phyloP scores from a whole-genome alignment of 2,797 vertebrate species.

The Phaenicophaeus curvirostris region DNA sequence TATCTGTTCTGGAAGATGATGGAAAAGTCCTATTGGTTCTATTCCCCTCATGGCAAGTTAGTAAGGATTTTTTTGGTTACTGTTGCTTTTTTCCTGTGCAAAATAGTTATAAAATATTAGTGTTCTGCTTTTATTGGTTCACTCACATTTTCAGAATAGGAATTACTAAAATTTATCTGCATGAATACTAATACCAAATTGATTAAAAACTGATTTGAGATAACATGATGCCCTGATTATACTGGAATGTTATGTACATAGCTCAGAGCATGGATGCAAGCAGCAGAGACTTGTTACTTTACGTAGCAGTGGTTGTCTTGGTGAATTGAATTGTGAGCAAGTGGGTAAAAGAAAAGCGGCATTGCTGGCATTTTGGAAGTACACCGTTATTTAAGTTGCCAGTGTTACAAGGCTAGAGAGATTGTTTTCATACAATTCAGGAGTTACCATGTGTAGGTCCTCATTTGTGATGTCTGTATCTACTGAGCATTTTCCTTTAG shows the following conservation, averaged over 20 bases:
- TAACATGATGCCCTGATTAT: neutral
- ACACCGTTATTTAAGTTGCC: neutral
- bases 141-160: neutral
- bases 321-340: neutral
- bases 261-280: neutral
- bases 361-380: neutral
- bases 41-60: neutral
- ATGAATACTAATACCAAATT: neutral
- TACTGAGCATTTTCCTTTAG: neutral
- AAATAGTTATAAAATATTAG: neutral
- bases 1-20: slow-evolving; percentile 33
- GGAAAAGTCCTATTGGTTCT: slow-evolving; percentile 67
- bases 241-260: rapidly evolving
- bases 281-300: neutral
- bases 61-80: neutral
- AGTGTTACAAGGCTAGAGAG: neutral
- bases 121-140: neutral
- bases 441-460: neutral
- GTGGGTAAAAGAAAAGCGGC: neutral
- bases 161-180: neutral
- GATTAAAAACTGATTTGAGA: neutral
- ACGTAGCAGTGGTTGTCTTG: neutral
- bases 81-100: neutral
- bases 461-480: neutral
- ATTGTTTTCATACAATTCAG: neutral